Conservation (phyloP, 1,140 invertebrate genomes). For the Asobara japonica region DNA sequence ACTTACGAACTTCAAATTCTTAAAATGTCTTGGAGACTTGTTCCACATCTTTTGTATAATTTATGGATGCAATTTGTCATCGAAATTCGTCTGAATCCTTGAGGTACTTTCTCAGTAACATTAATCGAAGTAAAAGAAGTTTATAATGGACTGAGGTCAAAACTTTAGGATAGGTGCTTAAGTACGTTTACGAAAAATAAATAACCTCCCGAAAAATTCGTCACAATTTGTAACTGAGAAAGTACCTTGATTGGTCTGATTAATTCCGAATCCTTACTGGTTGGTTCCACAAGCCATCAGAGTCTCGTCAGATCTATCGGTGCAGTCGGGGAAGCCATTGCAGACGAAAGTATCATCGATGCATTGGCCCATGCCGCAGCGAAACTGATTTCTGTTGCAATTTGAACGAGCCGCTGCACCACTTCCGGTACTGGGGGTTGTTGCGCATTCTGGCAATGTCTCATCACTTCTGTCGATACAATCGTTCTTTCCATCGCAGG, state of each 20-base stretch:
- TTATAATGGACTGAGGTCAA: too few relatives aligned
- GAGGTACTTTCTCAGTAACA: too few relatives aligned
- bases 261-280: slow-evolving; percentile 38
- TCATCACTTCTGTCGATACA: slow-evolving; percentile 80
- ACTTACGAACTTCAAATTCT: too few relatives aligned
- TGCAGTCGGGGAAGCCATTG: slow-evolving; percentile 68
- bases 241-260: neutral
- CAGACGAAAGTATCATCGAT: slow-evolving; percentile 56
- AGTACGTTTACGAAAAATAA: too few relatives aligned
- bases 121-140: too few relatives aligned
- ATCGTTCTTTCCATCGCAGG: slow-evolving; percentile 71
- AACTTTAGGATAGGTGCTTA: too few relatives aligned
- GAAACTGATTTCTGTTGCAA: slow-evolving; percentile 46
- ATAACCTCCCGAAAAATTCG: neutral
- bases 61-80: too few relatives aligned
- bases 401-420: neutral
- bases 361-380: slow-evolving; percentile 56
- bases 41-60: too few relatives aligned
- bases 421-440: neutral
- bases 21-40: too few relatives aligned
- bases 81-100: too few relatives aligned
- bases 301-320: slow-evolving; percentile 71
- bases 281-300: slow-evolving; percentile 60
- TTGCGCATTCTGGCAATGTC: slow-evolving; percentile 44
- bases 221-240: neutral